phyloP scores from a whole-genome alignment of 2,888 invertebrate species.

The Pterostichus niger region DNA sequence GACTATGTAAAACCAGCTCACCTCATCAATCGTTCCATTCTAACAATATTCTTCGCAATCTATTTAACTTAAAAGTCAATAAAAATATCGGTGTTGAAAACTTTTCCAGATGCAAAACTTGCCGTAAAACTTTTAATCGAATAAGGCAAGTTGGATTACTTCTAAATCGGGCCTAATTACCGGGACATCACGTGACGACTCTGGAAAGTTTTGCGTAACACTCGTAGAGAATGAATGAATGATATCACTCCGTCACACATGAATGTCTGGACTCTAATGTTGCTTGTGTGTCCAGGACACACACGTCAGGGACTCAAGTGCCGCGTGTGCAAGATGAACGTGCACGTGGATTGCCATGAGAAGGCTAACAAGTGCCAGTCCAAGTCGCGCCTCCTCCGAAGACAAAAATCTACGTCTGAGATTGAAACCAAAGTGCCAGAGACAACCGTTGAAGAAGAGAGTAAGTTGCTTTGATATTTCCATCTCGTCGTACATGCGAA shows the following conservation, averaged over 20 bases:
- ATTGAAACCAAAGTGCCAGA: slow-evolving; percentile 86
- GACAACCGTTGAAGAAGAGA: slow-evolving; percentile 86
- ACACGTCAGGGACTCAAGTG: slow-evolving; percentile 94
- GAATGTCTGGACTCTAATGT: neutral
- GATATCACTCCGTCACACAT: neutral
- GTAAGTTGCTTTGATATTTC: slow-evolving; percentile 80
- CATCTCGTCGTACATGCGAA: neutral
- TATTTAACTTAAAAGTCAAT: too few species aligned
- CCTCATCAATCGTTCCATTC: too few species aligned
- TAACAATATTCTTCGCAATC: too few species aligned
- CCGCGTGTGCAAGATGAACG: slow-evolving; percentile 93
- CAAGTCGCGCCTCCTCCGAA: slow-evolving; percentile 89
- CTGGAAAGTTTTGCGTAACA: too few species aligned
- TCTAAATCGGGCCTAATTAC: neutral
- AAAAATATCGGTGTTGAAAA: too few species aligned
- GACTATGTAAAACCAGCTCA: too few species aligned
- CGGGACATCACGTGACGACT: too few species aligned
- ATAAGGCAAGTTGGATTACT: slow-evolving; percentile 14
- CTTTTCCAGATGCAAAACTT: too few species aligned
- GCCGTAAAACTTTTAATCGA: slow-evolving; percentile 19
- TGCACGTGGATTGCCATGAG: slow-evolving; percentile 93
- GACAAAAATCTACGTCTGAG: slow-evolving; percentile 94
- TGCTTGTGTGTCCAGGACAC: slow-evolving; percentile 83
- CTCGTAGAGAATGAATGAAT: neutral
- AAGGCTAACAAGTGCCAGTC: slow-evolving; percentile 91